Conservation (phyloP, 2,113 vertebrate genomes). For the Uropsilus gracilis region DNA sequence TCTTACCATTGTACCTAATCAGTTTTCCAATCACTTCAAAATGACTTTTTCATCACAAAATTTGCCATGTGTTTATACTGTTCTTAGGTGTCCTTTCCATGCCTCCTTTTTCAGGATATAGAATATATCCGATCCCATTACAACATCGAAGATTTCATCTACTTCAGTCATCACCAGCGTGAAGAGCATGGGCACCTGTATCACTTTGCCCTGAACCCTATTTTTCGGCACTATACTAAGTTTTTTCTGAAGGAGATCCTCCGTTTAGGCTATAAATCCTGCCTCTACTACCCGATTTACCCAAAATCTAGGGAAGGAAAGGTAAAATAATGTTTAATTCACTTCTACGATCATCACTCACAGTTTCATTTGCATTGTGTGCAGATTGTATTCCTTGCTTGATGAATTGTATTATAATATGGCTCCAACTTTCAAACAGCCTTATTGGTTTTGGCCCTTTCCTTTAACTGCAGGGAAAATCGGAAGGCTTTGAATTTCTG, state of each 20-base stretch:
- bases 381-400: not conserved
- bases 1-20: not conserved
- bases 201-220: conserved; percentile 89
- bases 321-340: conserved; percentile 82
- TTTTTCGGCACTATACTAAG: conserved; percentile 87
- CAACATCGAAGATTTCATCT: conserved; percentile 94
- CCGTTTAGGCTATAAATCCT: conserved; percentile 90
- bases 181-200: conserved; percentile 92
- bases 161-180: conserved; percentile 88
- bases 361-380: not conserved
- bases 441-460: not conserved
- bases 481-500: conserved; percentile 24
- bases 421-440: not conserved
- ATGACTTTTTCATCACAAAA: not conserved
- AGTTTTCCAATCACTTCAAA: not conserved
- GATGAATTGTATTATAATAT: not conserved
- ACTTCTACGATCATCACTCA: fast-evolving
- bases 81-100: not conserved
- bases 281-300: conserved; percentile 91
- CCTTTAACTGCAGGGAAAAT: not conserved
- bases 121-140: conserved; percentile 92
- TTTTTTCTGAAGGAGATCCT: conserved; percentile 94
- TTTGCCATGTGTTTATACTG: not conserved
- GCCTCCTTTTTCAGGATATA: conserved; percentile 86
- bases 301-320: conserved; percentile 78